phyloP scores from a whole-genome alignment of 1,140 invertebrate species.

The Achroia grisella region DNA sequence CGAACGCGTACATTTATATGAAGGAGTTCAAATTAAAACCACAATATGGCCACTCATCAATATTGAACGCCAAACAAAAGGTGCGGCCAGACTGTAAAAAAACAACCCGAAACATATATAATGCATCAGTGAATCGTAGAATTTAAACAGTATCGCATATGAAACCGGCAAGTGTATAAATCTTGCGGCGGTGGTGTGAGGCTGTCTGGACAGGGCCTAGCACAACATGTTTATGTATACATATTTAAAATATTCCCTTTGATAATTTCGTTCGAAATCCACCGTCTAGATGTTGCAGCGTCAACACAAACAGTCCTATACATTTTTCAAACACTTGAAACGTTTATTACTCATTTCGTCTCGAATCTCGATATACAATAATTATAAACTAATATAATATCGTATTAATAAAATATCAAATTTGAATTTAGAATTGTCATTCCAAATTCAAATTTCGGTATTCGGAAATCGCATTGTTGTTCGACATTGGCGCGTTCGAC shows the following conservation, averaged over 20 bases:
- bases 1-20: too few relatives aligned
- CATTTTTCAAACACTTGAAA: background rate
- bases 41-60: constrained; percentile 27
- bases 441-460: constrained; percentile 5
- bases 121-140: constrained; percentile 49
- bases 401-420: background rate
- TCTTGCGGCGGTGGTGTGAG: constrained; percentile 51
- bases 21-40: constrained; percentile 5
- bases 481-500: constrained; percentile 20
- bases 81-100: constrained; percentile 48
- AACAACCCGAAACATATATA: constrained; percentile 35
- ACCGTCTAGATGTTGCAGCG: constrained; percentile 24
- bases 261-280: constrained; percentile 60
- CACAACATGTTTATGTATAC: constrained; percentile 53
- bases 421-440: constrained; percentile 4
- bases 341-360: background rate
- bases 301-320: constrained; percentile 27
- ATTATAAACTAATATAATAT: too few relatives aligned
- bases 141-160: constrained; percentile 50
- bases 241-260: constrained; percentile 71
- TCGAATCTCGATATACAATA: background rate
- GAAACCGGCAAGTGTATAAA: constrained; percentile 45
- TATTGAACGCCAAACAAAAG: constrained; percentile 41
- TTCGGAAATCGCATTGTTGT: constrained; percentile 39
- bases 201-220: constrained; percentile 50